Evolutionary conservation across 2,888 invertebrate genomes (phyloP), one percentile per base, ranked within the genome.

Genomic region (Dione juno): DNA sequence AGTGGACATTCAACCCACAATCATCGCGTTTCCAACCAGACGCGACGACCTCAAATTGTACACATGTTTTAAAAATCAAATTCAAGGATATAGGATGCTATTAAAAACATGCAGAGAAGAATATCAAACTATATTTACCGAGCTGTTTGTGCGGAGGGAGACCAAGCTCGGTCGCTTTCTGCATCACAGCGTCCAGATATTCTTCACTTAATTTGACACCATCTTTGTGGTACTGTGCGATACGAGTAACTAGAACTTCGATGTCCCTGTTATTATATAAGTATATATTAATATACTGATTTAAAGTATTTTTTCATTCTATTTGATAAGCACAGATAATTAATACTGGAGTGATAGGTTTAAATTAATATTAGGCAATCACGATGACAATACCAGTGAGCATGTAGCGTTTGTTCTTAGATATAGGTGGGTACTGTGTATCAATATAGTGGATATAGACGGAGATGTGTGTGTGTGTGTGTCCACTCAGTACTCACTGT

Each of bases 111-210:
- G n/a, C 3, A n/a, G 0, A 28, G n/a, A 37, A 58, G 16, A 37
- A n/a, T 13, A 45, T 6, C 11, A 61, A 43, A n/a, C n/a, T 7
- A 35, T 40, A n/a, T n/a, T n/a, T n/a, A 52, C 78, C 80, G 40
- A 88, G 80, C 77, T 86, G 89, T 54, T 79, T 78, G 82, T 88
- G 88, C 53, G 90, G 86, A 45, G 88, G 80, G 10, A 90, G 79
- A 0, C 80, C 80, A 40, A 77, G 73, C 67, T 77, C 78, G 0
- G 77, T 69, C 0, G 86, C 88, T 52, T 73, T 76, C 58, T 66
- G 69, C 71, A 85, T 76, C 53, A 84, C 80, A 11, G 40, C 54
- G 64, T 87, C 85, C 0, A 89, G 54, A 2, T 87, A 59, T 0
- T 82, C 84, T 3, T 85, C 86, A 0, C 87, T 76, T 68, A 89